Conservation (phyloP, 2,113 vertebrate species). For the Pteronura brasiliensis region DNA sequence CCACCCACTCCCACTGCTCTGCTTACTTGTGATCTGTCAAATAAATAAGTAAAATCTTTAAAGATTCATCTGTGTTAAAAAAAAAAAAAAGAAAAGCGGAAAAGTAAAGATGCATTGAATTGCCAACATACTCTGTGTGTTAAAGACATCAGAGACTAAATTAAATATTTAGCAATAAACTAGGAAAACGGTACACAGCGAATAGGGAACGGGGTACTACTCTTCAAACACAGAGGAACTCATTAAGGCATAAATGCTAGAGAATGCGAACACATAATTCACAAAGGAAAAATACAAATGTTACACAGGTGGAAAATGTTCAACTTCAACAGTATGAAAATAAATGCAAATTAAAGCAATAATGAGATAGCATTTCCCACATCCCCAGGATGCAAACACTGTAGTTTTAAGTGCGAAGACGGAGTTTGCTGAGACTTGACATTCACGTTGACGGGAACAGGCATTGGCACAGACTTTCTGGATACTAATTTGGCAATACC, state of each 20-base stretch:
- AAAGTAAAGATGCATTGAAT: background rate
- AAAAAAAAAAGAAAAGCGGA: background rate
- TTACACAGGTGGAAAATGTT: background rate
- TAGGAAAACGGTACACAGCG: background rate
- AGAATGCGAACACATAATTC: conserved; percentile 17
- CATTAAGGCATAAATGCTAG: conserved; percentile 21
- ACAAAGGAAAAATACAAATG: conserved; percentile 23
- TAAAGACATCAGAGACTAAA: background rate
- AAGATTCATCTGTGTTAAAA: too few relatives aligned
- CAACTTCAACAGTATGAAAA: conserved; percentile 18
- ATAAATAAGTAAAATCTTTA: too few relatives aligned
- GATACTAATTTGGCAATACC: background rate
- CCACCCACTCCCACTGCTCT: too few relatives aligned
- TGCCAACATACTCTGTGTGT: background rate
- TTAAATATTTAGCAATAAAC: conserved; percentile 27
- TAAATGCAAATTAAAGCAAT: conserved; percentile 48
- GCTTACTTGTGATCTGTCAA: too few relatives aligned
- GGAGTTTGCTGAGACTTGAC: background rate
- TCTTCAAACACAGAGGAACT: conserved; percentile 34
- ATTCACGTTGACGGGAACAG: background rate
- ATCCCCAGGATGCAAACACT: background rate
- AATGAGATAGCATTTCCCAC: background rate
- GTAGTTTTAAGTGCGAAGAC: background rate
- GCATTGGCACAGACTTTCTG: background rate
- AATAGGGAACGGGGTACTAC: background rate